These are phyloP conservation scores for Contarinia nasturtii DNA, from an alignment of 1,140 invertebrate species.

Conservation along the genomic window DNA sequence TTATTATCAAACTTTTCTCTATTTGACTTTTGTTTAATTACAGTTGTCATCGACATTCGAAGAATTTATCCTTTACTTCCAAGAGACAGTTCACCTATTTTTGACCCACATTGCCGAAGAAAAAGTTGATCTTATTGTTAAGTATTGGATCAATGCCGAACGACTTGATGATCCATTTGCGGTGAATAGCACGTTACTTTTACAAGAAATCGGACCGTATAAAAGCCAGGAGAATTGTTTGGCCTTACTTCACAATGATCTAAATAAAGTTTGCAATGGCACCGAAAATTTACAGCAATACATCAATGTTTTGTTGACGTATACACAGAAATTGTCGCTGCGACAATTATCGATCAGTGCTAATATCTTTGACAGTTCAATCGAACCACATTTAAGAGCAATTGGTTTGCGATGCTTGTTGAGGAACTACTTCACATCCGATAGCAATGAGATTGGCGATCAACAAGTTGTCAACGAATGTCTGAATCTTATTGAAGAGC, in stretches of 20 bases:
- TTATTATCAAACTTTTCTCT: neutral
- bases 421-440: slow-evolving; percentile 16
- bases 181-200: too few relatives aligned
- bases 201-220: too few relatives aligned
- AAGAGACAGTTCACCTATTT: slow-evolving; percentile 11
- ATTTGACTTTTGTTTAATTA: neutral
- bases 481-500: slow-evolving; percentile 12
- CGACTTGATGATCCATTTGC: neutral
- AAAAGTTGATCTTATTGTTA: slow-evolving; percentile 4
- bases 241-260: too few relatives aligned
- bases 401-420: slow-evolving; percentile 9
- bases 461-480: slow-evolving; percentile 12
- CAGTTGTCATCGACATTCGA: too few relatives aligned
- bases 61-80: slow-evolving; percentile 7
- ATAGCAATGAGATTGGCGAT: slow-evolving; percentile 16
- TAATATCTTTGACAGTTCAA: neutral
- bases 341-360: too few relatives aligned
- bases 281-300: too few relatives aligned
- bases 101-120: slow-evolving; percentile 11
- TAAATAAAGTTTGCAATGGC: too few relatives aligned
- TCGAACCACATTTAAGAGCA: slow-evolving; percentile 4
- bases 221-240: too few relatives aligned
- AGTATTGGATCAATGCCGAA: slow-evolving; percentile 6
- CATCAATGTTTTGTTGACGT: too few relatives aligned
- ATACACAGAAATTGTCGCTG: too few relatives aligned